Evolutionary conservation across 2,797 vertebrate genomes (phyloP), one percentile per base, ranked within the genome.

Genomic region (Lates japonicus): DNA sequence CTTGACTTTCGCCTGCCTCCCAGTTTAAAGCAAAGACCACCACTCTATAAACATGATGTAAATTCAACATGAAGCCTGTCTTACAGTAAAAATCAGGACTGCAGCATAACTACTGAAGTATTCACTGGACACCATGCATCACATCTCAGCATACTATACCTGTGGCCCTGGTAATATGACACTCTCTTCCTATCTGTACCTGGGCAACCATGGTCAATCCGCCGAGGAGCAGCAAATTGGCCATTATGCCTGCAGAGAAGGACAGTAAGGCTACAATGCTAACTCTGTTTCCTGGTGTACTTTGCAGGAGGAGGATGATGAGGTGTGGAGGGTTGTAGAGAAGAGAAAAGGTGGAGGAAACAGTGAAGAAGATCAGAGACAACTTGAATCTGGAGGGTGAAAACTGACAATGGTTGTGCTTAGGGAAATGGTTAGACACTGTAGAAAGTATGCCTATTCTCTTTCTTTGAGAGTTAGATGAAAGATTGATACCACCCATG

Each of bases 181-280:
- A 70, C 37, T 72, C 52, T 70, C 39, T 64, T n/a, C 65, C 49
- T 46, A 37, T 85, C 33, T 75, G 11, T 14, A 10, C 85, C 87
- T 85, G 87, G 88, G 87, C 78, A 90, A 91, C 87, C 25, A 25
- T 66, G 49, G 31, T 14, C 70, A 33, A 83, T n/a, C 33, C 22
- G 57, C 62, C 72, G 52, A 60, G 70, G 33, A 79, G 70, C 73
- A 37, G 62, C 39, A 84, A 74, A 84, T 29, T 74, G 63, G 78
- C 52, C 57, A 31, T 44, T 44, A 35, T 0, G 1, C 44, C 54
- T 61, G 64, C 64, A 61, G 75, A 65, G 68, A 44, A 59, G 52
- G 70, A 57, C 37, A 39, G 48, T 25, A 41, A 41, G 35, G 61
- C 20, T 29, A 61, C 17, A n/a, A 39, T 42, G 55, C 54, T 25